Evolutionary conservation across 30 jellyfish, hydroid and myxozoan genomes (phyloP), one percentile per base, ranked within the genome.

Genomic region (Pelagia noctiluca): DNA sequence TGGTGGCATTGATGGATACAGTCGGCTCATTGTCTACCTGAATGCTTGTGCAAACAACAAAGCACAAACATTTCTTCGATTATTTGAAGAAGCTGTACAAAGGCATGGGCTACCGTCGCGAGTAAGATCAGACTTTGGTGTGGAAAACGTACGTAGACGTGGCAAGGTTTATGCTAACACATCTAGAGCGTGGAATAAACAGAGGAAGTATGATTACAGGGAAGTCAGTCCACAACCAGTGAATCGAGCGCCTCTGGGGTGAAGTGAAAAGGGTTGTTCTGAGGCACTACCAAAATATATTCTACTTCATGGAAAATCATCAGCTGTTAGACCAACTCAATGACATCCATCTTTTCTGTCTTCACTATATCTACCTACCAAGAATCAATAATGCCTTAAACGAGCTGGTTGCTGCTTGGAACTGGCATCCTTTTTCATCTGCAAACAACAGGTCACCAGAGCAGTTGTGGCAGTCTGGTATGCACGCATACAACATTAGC

Each of bases 1-100:
- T 37, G 80, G 80, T 67, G 80, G 80, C 24, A 67, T 67, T 28
- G 80, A 67, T 23, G 80, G 80, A 23, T 67, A 24, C 63, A 67
- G 65, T 37, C 13, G 80, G 63, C 32, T 42, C 16, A 42, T 42
- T 42, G 57, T 42, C 12, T 42, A 42, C 16, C 57, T 42, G 57
- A 42, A 42, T 42, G 57, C 57, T 5, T 42, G 57, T 42, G 16
- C 57, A 42, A 42, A 42, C 57, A 42, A 42, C 57, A 32, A 37
- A 26, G 80, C 66, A 24, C 18, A 26, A 18, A 67, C 80, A 7
- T 69, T 67, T n/a, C 22, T 67, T 11, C 32, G 30, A 7, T 29
- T 67, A 23, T 67, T 67, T 33, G 80, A 67, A 37, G 64, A 24
- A 33, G 80, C 80, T 67, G 63, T 67, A 13, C 80, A 33, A 67